phyloP scores from a whole-genome alignment of 2,888 invertebrate species.

The Azorinus chamasolen region DNA sequence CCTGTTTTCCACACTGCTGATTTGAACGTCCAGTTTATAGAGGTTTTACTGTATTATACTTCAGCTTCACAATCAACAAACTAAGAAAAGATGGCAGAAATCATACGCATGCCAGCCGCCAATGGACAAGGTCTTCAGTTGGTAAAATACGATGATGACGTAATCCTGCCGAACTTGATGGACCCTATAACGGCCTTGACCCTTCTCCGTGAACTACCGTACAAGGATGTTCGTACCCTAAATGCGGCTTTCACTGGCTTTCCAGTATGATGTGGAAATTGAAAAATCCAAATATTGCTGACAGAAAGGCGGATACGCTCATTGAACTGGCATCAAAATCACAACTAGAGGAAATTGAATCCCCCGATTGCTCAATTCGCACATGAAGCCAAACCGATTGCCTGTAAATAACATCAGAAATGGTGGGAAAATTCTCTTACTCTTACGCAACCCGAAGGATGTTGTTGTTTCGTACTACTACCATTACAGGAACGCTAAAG shows the following conservation, averaged over 20 bases:
- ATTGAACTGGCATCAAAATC: not conserved
- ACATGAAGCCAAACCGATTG: not conserved
- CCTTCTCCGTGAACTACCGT: not conserved
- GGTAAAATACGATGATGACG: no score
- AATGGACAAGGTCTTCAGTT: no score
- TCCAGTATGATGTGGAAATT: not conserved
- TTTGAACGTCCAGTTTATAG: no score
- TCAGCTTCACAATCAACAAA: no score
- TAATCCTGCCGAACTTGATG: not conserved
- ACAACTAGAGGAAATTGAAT: not conserved
- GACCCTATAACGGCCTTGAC: not conserved
- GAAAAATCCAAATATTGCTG: not conserved
- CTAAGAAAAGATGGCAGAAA: no score
- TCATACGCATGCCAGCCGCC: no score
- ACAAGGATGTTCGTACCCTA: slow-evolving; percentile 3
- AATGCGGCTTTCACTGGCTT: not conserved
- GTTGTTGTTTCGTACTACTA: not conserved
- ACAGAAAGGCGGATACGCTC: not conserved
- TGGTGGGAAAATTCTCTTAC: not conserved
- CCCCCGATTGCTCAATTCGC: not conserved
- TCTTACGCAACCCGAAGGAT: slow-evolving; percentile 3
- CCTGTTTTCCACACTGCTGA: no score
- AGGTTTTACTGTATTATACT: no score
- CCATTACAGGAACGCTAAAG: not conserved
- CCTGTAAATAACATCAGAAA: not conserved